These are phyloP conservation scores for Oplegnathus fasciatus DNA, from an alignment of 2,113 vertebrate genomes.

Conservation along the genomic window DNA sequence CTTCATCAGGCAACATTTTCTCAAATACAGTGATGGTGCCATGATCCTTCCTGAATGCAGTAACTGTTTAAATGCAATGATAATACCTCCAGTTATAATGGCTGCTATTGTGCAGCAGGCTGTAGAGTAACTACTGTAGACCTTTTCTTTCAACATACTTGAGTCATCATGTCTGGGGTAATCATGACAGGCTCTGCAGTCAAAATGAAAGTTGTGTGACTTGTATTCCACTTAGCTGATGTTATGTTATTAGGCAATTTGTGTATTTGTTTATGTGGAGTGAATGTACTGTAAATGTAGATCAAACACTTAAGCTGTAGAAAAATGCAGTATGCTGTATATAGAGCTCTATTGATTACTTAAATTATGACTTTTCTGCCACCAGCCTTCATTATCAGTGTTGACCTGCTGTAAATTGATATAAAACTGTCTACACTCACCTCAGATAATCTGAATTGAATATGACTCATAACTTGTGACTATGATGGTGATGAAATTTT, in stretches of 20 bases:
- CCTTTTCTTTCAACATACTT: slow-evolving; percentile 24
- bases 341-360: neutral
- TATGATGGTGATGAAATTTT: neutral
- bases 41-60: slow-evolving; percentile 33
- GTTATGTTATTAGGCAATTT: neutral
- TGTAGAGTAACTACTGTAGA: neutral
- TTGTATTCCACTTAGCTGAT: neutral
- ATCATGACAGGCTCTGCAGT: neutral
- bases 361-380: neutral
- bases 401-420: neutral
- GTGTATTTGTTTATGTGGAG: neutral
- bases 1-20: slow-evolving; percentile 3
- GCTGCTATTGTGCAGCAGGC: neutral
- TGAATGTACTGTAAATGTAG: neutral
- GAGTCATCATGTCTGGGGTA: slow-evolving; percentile 28
- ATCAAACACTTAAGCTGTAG: neutral
- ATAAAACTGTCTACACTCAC: neutral
- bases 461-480: neutral
- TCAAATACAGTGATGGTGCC: neutral
- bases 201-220: slow-evolving; percentile 24
- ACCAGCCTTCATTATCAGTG: neutral
- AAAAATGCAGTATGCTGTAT: neutral
- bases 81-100: neutral
- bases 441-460: slow-evolving; percentile 3
- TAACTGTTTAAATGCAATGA: slow-evolving; percentile 9